A percentile compares a stretch with the other conserved stretches of the same genome.
Conservation (phyloP, 2,113 vertebrate genomes). For the Phyllostomus hastatus region DNA sequence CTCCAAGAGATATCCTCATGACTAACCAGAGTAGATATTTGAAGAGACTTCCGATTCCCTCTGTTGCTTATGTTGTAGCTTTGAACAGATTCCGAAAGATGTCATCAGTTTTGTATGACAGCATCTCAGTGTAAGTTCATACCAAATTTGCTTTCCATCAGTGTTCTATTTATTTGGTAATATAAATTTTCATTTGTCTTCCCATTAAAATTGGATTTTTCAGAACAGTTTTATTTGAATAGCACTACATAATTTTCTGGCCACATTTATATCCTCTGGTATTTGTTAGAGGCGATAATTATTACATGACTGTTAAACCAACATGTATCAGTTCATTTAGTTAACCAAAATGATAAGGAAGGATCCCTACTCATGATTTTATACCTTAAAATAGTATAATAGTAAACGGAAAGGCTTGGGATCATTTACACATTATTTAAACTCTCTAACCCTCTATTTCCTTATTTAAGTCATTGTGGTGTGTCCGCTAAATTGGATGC, state of each 20-base stretch:
- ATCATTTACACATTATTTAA: background rate
- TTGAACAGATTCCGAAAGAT: conserved; percentile 25
- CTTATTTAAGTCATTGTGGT: background rate
- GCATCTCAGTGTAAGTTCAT: background rate
- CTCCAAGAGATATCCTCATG: background rate
- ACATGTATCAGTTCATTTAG: background rate
- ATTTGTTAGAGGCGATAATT: conserved; percentile 23
- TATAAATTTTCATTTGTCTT: background rate
- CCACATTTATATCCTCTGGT: background rate
- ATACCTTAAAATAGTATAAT: background rate
- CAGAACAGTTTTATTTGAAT: conserved; percentile 38
- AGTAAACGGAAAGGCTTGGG: background rate
- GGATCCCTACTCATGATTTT: background rate
- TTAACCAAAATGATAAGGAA: background rate
- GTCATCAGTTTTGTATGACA: background rate
- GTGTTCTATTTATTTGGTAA: conserved; percentile 13
- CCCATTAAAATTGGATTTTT: conserved; percentile 38
- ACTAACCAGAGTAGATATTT: background rate
- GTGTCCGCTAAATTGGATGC: background rate
- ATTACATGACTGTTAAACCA: background rate
- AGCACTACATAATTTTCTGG: conserved; percentile 12
- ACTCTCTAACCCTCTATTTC: background rate
- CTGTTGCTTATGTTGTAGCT: background rate
- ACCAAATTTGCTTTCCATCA: background rate
- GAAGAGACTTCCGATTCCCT: background rate